Evolutionary conservation across 64 coral and sea anemone species (phyloP).

Genomic region (Orbicella faveolata): DNA sequence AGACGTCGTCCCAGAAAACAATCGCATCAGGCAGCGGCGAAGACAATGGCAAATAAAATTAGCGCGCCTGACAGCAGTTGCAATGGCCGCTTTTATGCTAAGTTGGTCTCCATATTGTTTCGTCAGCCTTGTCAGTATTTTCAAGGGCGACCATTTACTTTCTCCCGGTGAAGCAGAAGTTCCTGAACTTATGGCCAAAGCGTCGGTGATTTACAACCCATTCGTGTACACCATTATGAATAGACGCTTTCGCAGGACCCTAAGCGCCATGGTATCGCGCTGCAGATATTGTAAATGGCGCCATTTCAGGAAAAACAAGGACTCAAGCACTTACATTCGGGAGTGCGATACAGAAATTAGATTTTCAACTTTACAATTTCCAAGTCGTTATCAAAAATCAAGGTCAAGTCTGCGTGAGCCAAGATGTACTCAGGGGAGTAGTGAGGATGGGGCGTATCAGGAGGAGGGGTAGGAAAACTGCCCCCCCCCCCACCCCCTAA

Average conservation of each 20-base stretch:
- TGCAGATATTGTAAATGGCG: neutral
- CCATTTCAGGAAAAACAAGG: neutral
- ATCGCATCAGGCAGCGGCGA: neutral
- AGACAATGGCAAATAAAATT: conserved; percentile 4
- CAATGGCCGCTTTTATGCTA: conserved; percentile 36
- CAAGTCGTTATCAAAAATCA: no score
- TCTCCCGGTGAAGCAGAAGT: conserved; percentile 43
- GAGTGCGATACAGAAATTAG: neutral
- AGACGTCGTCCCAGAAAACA: neutral
- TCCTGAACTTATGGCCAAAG: conserved; percentile 68
- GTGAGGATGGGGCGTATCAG: no score
- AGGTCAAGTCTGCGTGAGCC: no score
- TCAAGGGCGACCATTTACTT: conserved; percentile 9
- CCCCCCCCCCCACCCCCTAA: no score
- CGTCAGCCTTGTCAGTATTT: conserved; percentile 37
- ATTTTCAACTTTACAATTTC: neutral
- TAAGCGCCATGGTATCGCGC: neutral
- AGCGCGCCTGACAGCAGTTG: conserved; percentile 7
- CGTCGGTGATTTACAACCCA: conserved; percentile 70
- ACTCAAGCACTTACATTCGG: neutral
- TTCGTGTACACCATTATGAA: conserved; percentile 52
- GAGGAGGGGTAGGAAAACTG: no score
- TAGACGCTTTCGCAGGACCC: conserved; percentile 3
- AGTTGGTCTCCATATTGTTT: conserved; percentile 74
- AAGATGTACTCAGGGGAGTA: no score